Base-by-base conservation (phyloP, 1,140 invertebrate genomes). In the Drosophila takahashii region DNA sequence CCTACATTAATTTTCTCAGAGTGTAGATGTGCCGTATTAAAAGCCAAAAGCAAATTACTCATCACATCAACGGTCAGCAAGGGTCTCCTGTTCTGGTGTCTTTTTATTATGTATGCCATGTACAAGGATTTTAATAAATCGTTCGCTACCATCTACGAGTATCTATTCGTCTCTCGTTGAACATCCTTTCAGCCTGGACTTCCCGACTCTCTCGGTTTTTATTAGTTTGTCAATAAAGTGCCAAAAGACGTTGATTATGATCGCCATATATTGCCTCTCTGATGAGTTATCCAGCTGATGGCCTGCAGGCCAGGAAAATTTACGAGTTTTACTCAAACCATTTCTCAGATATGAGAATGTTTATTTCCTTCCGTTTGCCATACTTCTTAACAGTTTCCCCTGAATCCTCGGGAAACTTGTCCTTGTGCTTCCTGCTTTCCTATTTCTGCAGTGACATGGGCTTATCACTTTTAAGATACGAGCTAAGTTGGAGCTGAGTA, bases 211-310 rank as follows among this genome's bases (percentile, higher is more conserved):
- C 52, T 42, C 42, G 61, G 62, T 51, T 87, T 86, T 86, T 86
- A 86, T 86, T 86, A 86, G 83, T 86, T 86, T 86, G 83, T 86
- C 83, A 87, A 86, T 86, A 86, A 87, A 79, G 83, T 87, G 84
- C 48, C 83, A 76, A 85, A 85, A 86, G 83, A 86, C 76, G 83
- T 87, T 87, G 83, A 87, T 85, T 81, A 79, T 67, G 75, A 87
- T 87, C 79, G 57, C 47, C 67, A 32, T 64, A 75, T 75, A 75
- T 75, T 51, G 48, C 36, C 44, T 42, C 65, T 42, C 65, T 69
- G 78, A 81, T 78, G 77, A 86, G 83, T 72, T 81, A 59, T 70
- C 59, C 52, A 57, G 58, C 70, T 79, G 67, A 71, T 76, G 74
- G 62, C 79, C 81, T 56, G 45, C 64, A 76, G 77, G 70, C 79